Evolutionary conservation across 2,888 invertebrate genomes (phyloP), one percentile per base, ranked within the genome.

Genomic region (Rutpela maculata): DNA sequence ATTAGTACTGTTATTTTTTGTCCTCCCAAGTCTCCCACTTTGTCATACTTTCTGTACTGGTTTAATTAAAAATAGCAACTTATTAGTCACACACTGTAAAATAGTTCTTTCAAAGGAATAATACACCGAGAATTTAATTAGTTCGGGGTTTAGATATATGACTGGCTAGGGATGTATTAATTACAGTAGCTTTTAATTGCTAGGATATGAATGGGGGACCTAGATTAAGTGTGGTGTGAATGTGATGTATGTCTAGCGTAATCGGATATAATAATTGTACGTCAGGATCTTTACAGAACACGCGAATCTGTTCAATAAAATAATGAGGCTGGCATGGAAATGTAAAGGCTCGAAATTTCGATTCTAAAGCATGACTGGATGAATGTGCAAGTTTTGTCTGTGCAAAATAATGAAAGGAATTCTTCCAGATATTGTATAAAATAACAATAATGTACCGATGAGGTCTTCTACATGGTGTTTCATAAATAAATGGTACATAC

Each of bases 51-150:
- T 22, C 66, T 12, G 19, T 43, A n/a, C 22, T 6, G 66, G 43
- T 19, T 43, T 67, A 43, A 67, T 67, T 67, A 67, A 67, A 67
- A 50, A 67, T 60, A 12, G 15, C 26, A 15, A 15, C 26, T 60
- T 50, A 50, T 50, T 50, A 50, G 50, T 2, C 1, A 50, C 12
- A 11, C 11, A n/a, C 50, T n/a, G n/a, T 50, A n/a, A 50, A 50
- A 50, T 1, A 50, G n/a, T n/a, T n/a, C n/a, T 50, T n/a, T 43
- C 12, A 12, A 50, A 15, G 6, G 17, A 2, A 50, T 15, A 50
- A 15, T 15, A 50, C n/a, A 17, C n/a, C n/a, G 50, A 50, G 50
- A n/a, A 50, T 15, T 50, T 50, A 19, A 19, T 65, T 18, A 43
- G 43, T 18, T 11, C 5, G 60, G 15, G 26, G 0, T 1, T 50